Conservation (phyloP, 2,113 vertebrate genomes). For the Eulemur macaco region DNA sequence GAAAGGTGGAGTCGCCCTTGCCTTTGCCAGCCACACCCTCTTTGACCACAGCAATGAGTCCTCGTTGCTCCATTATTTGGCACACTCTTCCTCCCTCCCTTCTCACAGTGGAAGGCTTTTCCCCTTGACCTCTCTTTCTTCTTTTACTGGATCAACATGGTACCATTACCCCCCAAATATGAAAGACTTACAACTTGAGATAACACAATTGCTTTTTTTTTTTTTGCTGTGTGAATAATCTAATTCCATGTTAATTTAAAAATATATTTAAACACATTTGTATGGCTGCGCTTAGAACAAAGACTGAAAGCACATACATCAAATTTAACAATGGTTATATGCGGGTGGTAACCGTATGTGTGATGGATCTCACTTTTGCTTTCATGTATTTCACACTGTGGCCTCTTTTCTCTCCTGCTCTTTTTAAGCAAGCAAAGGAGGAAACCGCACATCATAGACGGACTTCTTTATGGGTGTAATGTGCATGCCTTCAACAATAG, state of each 20-base stretch:
- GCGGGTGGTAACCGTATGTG: not conserved
- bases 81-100: not conserved
- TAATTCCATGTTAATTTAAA: constrained; percentile 24
- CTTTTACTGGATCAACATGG: not conserved
- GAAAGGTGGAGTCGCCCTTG: not conserved
- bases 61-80: not conserved
- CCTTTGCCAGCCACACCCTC: not conserved
- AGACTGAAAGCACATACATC: not conserved
- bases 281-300: not conserved
- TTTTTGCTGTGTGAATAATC: not conserved
- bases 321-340: not conserved
- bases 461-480: not conserved
- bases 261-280: not conserved
- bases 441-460: not conserved
- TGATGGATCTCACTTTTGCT: not conserved
- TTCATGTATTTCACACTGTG: not conserved
- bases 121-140: not conserved
- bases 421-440: not conserved
- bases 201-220: not conserved
- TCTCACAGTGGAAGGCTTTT: not conserved
- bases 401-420: not conserved
- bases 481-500: not conserved
- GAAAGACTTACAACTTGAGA: not conserved
- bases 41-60: not conserved
- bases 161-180: not conserved